Evolutionary conservation across 1,140 invertebrate species (phyloP), one percentile per base, ranked within the genome.

Genomic region (Gryllus bimaculatus): DNA sequence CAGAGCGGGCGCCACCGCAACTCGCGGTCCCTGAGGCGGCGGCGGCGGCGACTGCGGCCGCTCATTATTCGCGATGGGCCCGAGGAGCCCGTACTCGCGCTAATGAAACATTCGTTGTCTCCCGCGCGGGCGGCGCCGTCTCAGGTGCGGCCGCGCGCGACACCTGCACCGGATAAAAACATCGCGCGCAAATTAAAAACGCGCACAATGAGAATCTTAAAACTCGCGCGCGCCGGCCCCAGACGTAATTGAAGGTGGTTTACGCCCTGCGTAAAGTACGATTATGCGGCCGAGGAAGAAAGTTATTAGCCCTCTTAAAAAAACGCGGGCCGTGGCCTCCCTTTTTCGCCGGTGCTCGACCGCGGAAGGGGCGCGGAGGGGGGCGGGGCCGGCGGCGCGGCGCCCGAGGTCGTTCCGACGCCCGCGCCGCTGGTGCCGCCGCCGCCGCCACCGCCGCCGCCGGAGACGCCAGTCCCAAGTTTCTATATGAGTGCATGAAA

Each of bases 111-210:
- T 66, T 66, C 18, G 54, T 66, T 66, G 54, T 66, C 26, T 39
- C 26, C 26, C 10, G 54, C 10, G 54, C 10, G 10, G 54, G 54
- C 54, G 54, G 10, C 10, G 54, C 54, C 54, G 54, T 66, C 54
- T 66, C 54, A 66, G 54, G 54, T 66, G 54, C 54, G 54, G 54
- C 18, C 54, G 10, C 54, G 10, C 54, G 54, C 54, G 54, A 66
- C 54, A 66, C 54, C 54, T 66, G 54, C 54, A 66, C 54, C 54
- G 54, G 54, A 66, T 66, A 66, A 66, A 39, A 66, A 66, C 54
- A 66, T 66, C 54, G 54, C 54, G 54, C 7, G 54, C 54, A 66
- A 10, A 66, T 66, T 66, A 66, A 66, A 66, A 66, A 66, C 54
- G 54, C 54, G 54, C 54, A 10, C 10, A 66, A 66, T 66, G 54